Conservation (phyloP, 92 coral and sea anemone species). For the Plumapathes pennacea region DNA sequence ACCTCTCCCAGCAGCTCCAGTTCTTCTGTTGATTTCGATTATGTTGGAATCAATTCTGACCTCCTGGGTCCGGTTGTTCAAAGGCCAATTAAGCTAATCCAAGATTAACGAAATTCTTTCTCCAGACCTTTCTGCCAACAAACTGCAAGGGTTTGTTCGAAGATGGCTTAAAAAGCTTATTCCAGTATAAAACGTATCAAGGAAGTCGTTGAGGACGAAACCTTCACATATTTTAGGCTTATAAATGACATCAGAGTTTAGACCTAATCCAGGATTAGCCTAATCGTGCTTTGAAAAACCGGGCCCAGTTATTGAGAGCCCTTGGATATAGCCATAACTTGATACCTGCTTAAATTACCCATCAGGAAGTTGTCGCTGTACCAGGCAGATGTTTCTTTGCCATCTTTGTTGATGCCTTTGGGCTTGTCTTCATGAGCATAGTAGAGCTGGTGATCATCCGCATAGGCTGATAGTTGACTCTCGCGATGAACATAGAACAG, state of each 20-base stretch:
- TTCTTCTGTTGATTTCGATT: neutral
- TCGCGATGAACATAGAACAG: conserved; percentile 47
- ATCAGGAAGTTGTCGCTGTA: conserved; percentile 34
- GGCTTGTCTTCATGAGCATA: conserved; percentile 13
- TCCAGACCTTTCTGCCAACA: too few relatives aligned
- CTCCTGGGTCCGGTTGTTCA: too few relatives aligned
- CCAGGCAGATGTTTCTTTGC: conserved; percentile 41
- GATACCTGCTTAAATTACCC: conserved; percentile 52
- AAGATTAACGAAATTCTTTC: too few relatives aligned
- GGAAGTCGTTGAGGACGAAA: too few relatives aligned
- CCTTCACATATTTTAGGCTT: too few relatives aligned
- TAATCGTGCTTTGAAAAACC: too few relatives aligned
- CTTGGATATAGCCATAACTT: conserved; percentile 24
- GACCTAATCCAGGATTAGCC: too few relatives aligned
- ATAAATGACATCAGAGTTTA: too few relatives aligned
- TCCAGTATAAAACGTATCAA: too few relatives aligned
- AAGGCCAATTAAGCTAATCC: too few relatives aligned
- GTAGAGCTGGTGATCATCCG: conserved; percentile 67
- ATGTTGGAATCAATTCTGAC: neutral
- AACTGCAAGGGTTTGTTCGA: too few relatives aligned
- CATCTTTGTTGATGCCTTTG: conserved; percentile 22
- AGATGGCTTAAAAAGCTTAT: too few relatives aligned
- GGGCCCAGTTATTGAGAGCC: neutral
- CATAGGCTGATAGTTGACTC: conserved; percentile 45
- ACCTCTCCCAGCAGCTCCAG: conserved; percentile 2